Percentiles rank a stretch among this genome's conserved stretches.
Conservation (phyloP, 92 coral and sea anemone species). For the Zoanthus solanderi region DNA sequence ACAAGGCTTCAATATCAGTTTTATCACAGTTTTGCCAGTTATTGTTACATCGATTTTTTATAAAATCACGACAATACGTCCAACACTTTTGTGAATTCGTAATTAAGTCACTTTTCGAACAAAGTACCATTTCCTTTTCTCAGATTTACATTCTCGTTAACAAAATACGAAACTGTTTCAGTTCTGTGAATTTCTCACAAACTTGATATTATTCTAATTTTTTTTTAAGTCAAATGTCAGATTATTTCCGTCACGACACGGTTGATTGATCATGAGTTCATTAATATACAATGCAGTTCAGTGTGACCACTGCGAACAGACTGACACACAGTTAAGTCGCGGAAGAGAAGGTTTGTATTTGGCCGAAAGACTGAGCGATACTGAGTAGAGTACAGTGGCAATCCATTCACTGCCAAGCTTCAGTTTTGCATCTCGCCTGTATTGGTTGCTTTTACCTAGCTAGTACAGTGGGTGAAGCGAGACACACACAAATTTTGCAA, state of each 20-base stretch:
- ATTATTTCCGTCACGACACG: constrained; percentile 47
- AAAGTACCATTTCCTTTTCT: background rate
- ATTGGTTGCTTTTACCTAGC: constrained; percentile 8
- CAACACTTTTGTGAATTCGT: background rate
- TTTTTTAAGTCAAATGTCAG: background rate
- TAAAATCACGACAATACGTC: background rate
- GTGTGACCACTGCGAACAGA: constrained; percentile 10
- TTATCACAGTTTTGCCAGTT: background rate
- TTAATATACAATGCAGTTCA: constrained; percentile 22
- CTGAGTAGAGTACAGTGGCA: constrained; percentile 10
- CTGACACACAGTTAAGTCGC: constrained; percentile 29
- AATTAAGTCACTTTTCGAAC: background rate
- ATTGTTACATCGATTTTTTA: background rate
- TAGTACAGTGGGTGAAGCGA: background rate
- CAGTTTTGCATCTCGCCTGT: constrained; percentile 8
- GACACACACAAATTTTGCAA: background rate
- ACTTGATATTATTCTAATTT: background rate
- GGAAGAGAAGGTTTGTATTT: background rate
- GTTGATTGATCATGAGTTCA: constrained; percentile 4
- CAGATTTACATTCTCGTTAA: background rate
- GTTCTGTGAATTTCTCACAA: background rate
- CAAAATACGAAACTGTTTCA: background rate
- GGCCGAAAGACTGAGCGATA: constrained; percentile 15
- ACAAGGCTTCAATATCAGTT: background rate
- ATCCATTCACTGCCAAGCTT: constrained; percentile 1